Base-by-base conservation (phyloP, 2,113 vertebrate species). In the Triplophysa dalaica region DNA sequence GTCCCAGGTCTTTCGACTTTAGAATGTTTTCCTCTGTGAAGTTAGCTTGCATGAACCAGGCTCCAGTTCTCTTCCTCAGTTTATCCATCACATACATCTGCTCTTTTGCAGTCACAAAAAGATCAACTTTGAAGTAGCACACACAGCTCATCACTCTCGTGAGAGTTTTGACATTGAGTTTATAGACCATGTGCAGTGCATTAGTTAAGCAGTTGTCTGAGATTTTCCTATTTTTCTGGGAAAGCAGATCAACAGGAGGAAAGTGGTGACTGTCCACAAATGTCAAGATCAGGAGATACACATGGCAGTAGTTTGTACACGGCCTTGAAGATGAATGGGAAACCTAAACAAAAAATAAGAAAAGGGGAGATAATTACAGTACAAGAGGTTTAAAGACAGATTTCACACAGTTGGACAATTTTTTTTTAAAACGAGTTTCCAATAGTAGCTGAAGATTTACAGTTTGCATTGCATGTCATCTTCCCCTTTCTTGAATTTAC, bases 191-290 rank as follows among this genome's bases (percentile, higher is more conserved):
- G 17, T 83, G 2, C 0, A n/a, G 2, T 52, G 85, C 80, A 66
- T 90, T 91, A 56, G 63, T 83, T 88, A 89, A 91, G 43, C 67
- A 86, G 89, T 88, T 92, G 45, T 88, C 56, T 81, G 77, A 87
- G 89, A 64, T 85, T 61, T 62, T 89, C 86, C 85, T 90, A 85
- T 8, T 91, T 82, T 38, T 89, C 82, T 45, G 43, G 9, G 11
- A 2, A 45, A 45, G 43, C 43, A 45, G 9, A 90, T 79, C 26
- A 90, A 75, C 29, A 45, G 85, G 69, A 60, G 91, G 89, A 50
- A 87, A 88, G 19, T 54, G 65, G 73, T 92, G 87, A 81, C 86
- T 91, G 63, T 91, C 86, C 45, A 91, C 82, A 1, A 85, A 90
- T 85, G 89, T 86, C 78, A 93, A 90, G 68, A 92, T 88, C 0